Conservation (phyloP, 2,113 vertebrate species). For the Zapornia atra region DNA sequence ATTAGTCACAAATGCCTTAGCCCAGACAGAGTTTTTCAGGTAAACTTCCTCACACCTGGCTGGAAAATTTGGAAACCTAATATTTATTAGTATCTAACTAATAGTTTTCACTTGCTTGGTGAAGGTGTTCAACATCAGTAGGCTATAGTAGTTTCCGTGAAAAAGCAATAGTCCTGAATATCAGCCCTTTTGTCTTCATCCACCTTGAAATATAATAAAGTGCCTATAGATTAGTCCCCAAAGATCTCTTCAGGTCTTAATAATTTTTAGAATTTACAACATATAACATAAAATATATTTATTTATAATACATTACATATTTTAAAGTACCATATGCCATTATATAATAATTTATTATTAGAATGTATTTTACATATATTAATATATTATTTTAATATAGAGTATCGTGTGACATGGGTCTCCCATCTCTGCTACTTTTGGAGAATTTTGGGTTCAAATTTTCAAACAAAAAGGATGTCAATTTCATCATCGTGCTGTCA, state of each 20-base stretch:
- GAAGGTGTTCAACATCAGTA: not conserved
- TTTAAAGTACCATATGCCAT: not conserved
- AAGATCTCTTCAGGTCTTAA: not conserved
- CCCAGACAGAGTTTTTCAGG: not conserved
- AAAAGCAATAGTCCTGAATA: not conserved
- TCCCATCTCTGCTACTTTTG: not conserved
- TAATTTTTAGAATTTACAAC: not conserved
- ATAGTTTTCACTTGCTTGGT: not conserved
- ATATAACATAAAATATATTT: not conserved
- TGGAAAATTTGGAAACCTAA: not conserved
- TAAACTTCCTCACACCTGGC: not conserved
- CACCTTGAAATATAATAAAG: not conserved
- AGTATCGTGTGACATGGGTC: too few relatives aligned
- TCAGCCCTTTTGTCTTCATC: not conserved
- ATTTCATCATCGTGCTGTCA: not conserved
- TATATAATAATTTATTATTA: not conserved
- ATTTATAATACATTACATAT: not conserved
- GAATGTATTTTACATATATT: too few relatives aligned
- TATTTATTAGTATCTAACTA: not conserved
- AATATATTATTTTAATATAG: not conserved
- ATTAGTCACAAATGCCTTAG: not conserved
- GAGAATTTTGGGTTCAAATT: not conserved
- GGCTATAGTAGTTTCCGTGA: not conserved
- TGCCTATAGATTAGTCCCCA: not conserved
- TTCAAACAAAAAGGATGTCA: not conserved